These are phyloP conservation scores for Periplaneta americana DNA, from an alignment of 1,140 invertebrate species.

Conservation along the genomic window DNA sequence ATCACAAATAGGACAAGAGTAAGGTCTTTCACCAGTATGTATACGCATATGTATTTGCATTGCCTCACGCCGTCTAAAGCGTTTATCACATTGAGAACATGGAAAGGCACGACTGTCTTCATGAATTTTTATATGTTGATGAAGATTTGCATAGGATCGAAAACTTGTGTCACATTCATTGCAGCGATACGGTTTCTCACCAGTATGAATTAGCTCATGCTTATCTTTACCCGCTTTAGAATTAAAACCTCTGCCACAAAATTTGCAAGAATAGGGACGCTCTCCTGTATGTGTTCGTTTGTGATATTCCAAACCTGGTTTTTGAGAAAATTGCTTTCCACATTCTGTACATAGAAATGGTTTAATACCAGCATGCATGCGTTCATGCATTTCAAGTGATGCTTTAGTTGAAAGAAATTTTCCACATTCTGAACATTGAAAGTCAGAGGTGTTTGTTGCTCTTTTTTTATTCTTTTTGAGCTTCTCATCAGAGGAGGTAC, in stretches of 20 bases:
- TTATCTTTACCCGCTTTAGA: conserved; percentile 11
- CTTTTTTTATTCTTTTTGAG: neutral
- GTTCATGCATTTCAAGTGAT: conserved; percentile 50
- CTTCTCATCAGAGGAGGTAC: conserved; percentile 32
- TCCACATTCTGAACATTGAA: conserved; percentile 35
- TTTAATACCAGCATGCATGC: conserved; percentile 67
- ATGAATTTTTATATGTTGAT: conserved; percentile 27
- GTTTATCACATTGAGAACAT: conserved; percentile 34
- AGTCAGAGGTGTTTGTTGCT: conserved; percentile 22
- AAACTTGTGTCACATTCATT: neutral
- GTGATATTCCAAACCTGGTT: conserved; percentile 13
- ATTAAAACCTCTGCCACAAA: conserved; percentile 27
- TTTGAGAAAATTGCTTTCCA: conserved; percentile 20
- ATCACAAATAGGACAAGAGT: conserved; percentile 33
- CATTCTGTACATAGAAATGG: conserved; percentile 38
- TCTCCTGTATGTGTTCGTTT: conserved; percentile 32
- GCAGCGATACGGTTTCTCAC: conserved; percentile 8
- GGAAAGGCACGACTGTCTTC: conserved; percentile 35
- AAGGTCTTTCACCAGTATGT: conserved; percentile 37
- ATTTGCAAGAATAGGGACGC: conserved; percentile 22
- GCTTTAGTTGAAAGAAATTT: conserved; percentile 30
- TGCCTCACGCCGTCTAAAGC: conserved; percentile 1
- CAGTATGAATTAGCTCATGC: conserved; percentile 6
- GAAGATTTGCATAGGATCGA: conserved; percentile 34
- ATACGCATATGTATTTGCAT: conserved; percentile 15